Percentiles rank a stretch among this genome's conserved stretches.
These are phyloP conservation scores for Pica pica DNA, from an alignment of 2,113 vertebrate genomes.

Conservation along the genomic window DNA sequence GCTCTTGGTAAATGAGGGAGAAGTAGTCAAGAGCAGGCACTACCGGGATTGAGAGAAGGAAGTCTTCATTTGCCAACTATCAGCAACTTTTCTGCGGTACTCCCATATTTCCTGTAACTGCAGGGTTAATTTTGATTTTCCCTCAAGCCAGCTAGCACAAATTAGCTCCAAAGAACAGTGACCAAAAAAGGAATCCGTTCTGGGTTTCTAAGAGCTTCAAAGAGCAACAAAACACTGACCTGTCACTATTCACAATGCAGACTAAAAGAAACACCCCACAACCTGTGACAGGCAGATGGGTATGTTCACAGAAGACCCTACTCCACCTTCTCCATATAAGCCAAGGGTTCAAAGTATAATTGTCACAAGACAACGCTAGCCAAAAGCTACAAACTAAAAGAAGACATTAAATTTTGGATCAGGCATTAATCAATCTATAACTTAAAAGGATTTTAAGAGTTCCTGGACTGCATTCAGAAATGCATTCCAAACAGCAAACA, in stretches of 20 bases:
- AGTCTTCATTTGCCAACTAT: neutral
- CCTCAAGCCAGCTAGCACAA: neutral
- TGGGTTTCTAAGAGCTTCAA: neutral
- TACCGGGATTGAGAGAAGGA: neutral
- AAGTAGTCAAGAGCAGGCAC: neutral
- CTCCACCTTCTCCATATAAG: neutral
- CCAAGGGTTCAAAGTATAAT: neutral
- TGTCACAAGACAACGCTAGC: neutral
- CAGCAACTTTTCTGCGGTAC: neutral
- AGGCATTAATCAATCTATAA: neutral
- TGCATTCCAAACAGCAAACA: neutral
- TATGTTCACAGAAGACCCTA: neutral
- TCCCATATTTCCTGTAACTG: neutral
- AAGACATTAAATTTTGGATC: neutral
- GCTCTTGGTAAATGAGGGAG: neutral
- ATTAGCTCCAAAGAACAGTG: neutral
- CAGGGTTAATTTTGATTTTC: neutral
- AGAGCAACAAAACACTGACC: neutral
- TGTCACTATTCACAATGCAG: neutral
- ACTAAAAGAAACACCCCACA: neutral
- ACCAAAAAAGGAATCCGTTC: neutral
- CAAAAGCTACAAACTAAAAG: neutral
- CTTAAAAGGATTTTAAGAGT: neutral
- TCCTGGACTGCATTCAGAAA: neutral
- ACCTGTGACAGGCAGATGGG: neutral